A percentile compares a stretch with the other conserved stretches of the same genome.
Evolutionary conservation across 2,888 invertebrate genomes (phyloP).

Genomic region (Mesochorus sp.): DNA sequence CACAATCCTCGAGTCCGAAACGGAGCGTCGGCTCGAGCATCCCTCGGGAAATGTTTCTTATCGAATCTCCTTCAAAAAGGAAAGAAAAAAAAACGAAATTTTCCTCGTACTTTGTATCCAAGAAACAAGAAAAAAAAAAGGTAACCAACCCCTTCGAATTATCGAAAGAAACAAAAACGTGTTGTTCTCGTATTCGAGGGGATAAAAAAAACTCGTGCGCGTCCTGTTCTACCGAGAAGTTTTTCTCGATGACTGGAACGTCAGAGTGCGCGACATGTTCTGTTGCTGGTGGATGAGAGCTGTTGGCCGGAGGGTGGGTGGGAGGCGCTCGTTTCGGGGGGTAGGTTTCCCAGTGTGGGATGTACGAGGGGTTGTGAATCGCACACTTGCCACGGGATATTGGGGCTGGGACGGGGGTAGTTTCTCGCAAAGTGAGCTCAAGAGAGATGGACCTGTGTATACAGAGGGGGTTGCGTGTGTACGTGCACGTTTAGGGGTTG

Average conservation of each 20-base stretch:
- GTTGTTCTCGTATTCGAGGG: not conserved
- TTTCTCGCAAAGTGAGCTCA: constrained; percentile 45
- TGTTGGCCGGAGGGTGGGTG: constrained; percentile 40
- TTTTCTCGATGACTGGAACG: constrained; percentile 76
- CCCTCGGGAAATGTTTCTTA: too few relatives aligned
- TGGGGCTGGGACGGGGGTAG: constrained; percentile 33
- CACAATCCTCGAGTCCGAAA: too few relatives aligned
- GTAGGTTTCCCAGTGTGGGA: constrained; percentile 42
- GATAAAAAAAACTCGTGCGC: not conserved
- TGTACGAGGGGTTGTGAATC: constrained; percentile 40
- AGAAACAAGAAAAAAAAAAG: not conserved
- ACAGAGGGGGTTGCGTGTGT: too few relatives aligned
- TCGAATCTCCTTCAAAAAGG: too few relatives aligned
- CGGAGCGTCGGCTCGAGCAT: too few relatives aligned
- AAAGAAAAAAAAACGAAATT: too few relatives aligned
- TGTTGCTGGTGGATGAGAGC: constrained; percentile 61
- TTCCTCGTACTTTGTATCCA: not conserved
- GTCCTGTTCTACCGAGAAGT: constrained; percentile 64
- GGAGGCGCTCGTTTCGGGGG: too few relatives aligned
- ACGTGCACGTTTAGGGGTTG: constrained; percentile 49
- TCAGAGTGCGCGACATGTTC: constrained; percentile 76
- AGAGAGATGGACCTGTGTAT: constrained; percentile 27
- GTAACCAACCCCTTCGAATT: not conserved
- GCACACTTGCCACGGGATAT: constrained; percentile 30
- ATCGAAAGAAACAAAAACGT: not conserved